phyloP scores from a whole-genome alignment of 30 jellyfish, hydroid and myxozoan species.

The Haliclystus octoradiatus region DNA sequence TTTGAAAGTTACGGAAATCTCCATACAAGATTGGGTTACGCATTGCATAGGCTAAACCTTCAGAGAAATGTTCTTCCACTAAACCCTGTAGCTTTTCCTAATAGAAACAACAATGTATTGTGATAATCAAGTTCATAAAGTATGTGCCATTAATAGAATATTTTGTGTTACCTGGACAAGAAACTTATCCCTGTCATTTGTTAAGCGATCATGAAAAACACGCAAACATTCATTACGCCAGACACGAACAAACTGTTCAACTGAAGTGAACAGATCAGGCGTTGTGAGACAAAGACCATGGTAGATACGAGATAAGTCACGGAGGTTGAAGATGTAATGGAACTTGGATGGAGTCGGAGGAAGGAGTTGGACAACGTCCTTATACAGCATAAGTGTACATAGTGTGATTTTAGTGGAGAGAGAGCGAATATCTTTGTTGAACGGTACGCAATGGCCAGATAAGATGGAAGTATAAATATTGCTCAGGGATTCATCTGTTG shows the following conservation, averaged over 20 bases:
- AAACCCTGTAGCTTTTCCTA: conserved; percentile 45
- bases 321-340: conserved; percentile 94
- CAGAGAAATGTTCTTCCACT: conserved; percentile 59
- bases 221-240: conserved; percentile 97
- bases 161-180: conserved; percentile 97
- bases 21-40: conserved; percentile 84
- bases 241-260: conserved; percentile 68
- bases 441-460: conserved; percentile 81
- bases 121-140: not conserved
- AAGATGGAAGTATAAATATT: conserved; percentile 76
- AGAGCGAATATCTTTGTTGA: conserved; percentile 53
- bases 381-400: conserved; percentile 79
- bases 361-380: conserved; percentile 60
- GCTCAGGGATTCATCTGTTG: conserved; percentile 75
- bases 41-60: conserved; percentile 35
- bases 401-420: conserved; percentile 50
- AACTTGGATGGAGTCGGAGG: conserved; percentile 99
- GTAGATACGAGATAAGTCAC: conserved; percentile 89
- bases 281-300: conserved; percentile 96
- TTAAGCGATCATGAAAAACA: conserved; percentile 82
- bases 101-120: not conserved
- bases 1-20: conserved; percentile 76
- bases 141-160: too few species aligned
- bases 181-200: conserved; percentile 61
- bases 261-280: conserved; percentile 72